A percentile compares a stretch with the other conserved stretches of the same genome.
Evolutionary conservation across 30 jellyfish, hydroid and myxozoan species (phyloP).

Genomic region (Cassiopea xamachana): DNA sequence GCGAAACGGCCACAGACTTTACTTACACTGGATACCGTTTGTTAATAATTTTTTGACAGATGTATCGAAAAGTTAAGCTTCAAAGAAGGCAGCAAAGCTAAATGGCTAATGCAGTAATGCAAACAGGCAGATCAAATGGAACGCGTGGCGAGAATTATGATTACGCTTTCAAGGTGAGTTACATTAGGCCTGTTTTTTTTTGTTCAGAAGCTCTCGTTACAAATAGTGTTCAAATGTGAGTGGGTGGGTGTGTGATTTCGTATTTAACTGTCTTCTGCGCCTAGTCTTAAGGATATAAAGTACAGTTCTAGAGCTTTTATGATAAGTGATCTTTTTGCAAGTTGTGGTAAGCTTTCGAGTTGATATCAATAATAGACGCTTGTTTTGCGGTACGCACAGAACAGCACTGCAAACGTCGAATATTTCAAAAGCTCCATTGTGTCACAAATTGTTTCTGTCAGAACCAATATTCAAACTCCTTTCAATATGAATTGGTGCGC

Average conservation of each 20-base stretch:
- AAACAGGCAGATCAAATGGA: constrained; percentile 65
- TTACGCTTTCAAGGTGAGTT: constrained; percentile 39
- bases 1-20: not conserved
- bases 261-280: not conserved
- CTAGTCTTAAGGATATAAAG: no score
- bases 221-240: not conserved
- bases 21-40: not conserved
- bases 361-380: no score
- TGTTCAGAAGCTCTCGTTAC: not conserved
- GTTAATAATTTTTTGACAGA: not conserved
- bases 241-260: not conserved
- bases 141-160: constrained; percentile 44
- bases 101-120: constrained; percentile 74
- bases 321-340: no score
- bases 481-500: no score
- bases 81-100: not conserved
- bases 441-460: no score
- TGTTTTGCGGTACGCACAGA: no score
- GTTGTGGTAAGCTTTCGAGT: no score
- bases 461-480: no score
- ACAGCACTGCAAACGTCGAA: no score
- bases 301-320: no score
- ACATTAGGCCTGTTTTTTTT: constrained; percentile 10
- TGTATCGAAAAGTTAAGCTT: constrained; percentile 1
- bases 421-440: no score